Base-by-base conservation (phyloP, 2,113 vertebrate genomes). In the Syrrhaptes paradoxus region DNA sequence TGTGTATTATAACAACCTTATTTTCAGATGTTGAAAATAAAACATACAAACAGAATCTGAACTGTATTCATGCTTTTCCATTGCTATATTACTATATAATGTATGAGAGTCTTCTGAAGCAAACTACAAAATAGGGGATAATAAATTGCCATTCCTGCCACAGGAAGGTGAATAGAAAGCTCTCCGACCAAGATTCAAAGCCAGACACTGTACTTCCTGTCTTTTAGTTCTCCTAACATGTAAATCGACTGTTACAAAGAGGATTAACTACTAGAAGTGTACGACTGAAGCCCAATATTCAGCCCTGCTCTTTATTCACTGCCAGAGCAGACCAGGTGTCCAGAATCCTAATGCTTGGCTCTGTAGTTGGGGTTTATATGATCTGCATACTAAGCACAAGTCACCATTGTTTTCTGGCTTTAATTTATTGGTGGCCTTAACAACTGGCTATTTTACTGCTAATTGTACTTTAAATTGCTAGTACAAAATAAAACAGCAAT, bases 141-240 rank as follows among this genome's bases (percentile, higher is more conserved):
- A 95, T 85, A 96, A 96, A 96, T 90, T 92, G 94, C n/a, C 46
- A 89, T 96, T 90, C 85, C 95, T 96, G 91, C 95, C 75, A 84
- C 95, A 92, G 81, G 96, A 93, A 96, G 93, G 95, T 95, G 96
- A 97, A 98, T 96, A 98, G 93, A 97, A 95, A 96, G 93, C 92
- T 93, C 81, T 96, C 46, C 52, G 95, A 96, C 82, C 66, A 97
- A 96, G 92, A 97, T 96, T 98, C 93, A 97, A 97, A 98, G 97
- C 97, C 96, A 97, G 93, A 95, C 96, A 97, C 96, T 98, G 95
- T 95, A 97, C 98, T 98, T 98, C 98, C 98, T 98, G 97, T 97
- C 97, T 98, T 97, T 98, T 97, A 98, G 97, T 97, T 98, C 97
- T 97, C 97, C 98, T 98, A 97, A 98, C 98, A 98, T 98, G 98